phyloP scores from a whole-genome alignment of 2,888 invertebrate species.

The Philopedon plagiatum region DNA sequence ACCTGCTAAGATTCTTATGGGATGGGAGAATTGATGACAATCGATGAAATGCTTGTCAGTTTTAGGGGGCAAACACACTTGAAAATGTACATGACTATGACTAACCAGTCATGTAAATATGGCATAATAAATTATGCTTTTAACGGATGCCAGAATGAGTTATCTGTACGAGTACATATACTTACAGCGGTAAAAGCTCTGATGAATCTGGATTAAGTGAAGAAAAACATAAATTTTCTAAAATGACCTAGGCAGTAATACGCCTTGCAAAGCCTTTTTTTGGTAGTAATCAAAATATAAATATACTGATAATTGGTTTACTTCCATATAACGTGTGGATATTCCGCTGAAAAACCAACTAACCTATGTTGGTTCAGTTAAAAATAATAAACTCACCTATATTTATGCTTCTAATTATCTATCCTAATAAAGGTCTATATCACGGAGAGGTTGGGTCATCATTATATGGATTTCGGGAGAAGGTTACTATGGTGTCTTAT shows the following conservation, averaged over 20 bases:
- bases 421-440: too few relatives aligned
- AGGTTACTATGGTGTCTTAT: too few relatives aligned
- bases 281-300: not conserved
- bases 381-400: too few relatives aligned
- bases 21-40: slow-evolving; percentile 1
- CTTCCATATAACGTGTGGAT: too few relatives aligned
- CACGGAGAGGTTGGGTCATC: too few relatives aligned
- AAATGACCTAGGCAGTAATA: not conserved
- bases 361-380: too few relatives aligned
- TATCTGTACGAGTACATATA: slow-evolving; percentile 57
- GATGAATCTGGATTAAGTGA: slow-evolving; percentile 42
- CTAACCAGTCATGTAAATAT: slow-evolving; percentile 60
- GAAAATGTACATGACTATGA: slow-evolving; percentile 60
- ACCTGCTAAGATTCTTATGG: slow-evolving; percentile 32
- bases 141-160: slow-evolving; percentile 54
- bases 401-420: too few relatives aligned
- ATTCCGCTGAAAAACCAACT: too few relatives aligned
- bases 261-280: not conserved
- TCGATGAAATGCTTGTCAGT: slow-evolving; percentile 56
- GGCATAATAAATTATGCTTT: slow-evolving; percentile 59
- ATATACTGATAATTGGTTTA: too few relatives aligned
- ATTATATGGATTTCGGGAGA: too few relatives aligned
- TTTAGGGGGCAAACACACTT: slow-evolving; percentile 56
- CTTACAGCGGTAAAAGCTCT: slow-evolving; percentile 57
- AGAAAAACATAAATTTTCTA: not conserved